Percentiles rank a stretch among this genome's conserved stretches.
phyloP scores from a whole-genome alignment of 2,888 invertebrate genomes.

The Eucera pruinosa region DNA sequence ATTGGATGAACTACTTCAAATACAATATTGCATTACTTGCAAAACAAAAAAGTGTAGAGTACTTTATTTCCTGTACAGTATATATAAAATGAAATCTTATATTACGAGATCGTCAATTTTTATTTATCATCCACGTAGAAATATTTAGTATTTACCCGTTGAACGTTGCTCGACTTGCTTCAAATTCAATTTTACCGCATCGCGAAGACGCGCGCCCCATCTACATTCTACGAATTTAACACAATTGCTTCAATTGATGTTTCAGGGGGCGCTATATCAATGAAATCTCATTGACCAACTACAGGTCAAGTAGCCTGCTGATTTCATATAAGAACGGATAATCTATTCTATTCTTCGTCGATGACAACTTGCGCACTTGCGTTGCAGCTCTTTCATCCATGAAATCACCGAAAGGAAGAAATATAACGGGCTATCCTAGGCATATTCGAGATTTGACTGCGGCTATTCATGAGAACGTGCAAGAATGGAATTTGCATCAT shows the following conservation, averaged over 20 bases:
- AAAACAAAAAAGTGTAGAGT: background rate
- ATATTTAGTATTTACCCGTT: background rate
- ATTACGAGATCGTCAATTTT: too few species aligned
- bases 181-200: slow-evolving; percentile 30
- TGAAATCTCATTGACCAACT: too few species aligned
- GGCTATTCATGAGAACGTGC: slow-evolving; percentile 85
- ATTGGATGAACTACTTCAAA: too few species aligned
- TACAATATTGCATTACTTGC: background rate
- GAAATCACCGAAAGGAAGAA: slow-evolving; percentile 81
- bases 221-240: slow-evolving; percentile 11
- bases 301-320: too few species aligned
- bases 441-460: slow-evolving; percentile 86
- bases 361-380: too few species aligned
- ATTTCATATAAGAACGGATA: too few species aligned
- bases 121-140: too few species aligned
- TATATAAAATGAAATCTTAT: too few species aligned
- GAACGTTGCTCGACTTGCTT: slow-evolving; percentile 3
- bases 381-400: slow-evolving; percentile 59
- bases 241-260: too few species aligned
- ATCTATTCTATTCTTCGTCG: background rate
- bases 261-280: too few species aligned
- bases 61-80: too few species aligned
- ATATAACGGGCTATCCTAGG: slow-evolving; percentile 86
- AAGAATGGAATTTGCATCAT: slow-evolving; percentile 85
- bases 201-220: slow-evolving; percentile 26